Evolutionary conservation across 2,113 vertebrate species (phyloP).

Genomic region (Felis chaus): DNA sequence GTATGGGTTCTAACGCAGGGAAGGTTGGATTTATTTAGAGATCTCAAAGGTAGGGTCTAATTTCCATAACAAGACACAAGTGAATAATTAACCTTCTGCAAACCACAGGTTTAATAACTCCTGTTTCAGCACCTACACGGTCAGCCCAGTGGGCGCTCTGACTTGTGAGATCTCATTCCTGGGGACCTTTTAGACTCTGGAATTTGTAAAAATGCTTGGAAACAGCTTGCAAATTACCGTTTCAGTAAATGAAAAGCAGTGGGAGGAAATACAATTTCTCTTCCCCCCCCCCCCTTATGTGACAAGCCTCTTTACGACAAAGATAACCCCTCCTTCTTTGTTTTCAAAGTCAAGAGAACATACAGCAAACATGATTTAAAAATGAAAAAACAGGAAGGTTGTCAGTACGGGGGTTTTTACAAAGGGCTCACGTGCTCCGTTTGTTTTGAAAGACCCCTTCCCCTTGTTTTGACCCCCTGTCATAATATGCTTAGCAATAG

Average conservation of each 20-base stretch:
- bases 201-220: neutral
- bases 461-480: no score
- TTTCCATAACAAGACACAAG: slow-evolving; percentile 46
- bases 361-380: neutral
- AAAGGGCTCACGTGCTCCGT: slow-evolving; percentile 38
- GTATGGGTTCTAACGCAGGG: neutral
- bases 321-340: neutral
- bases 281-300: neutral
- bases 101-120: neutral
- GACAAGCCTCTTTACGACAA: neutral
- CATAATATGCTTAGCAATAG: no score
- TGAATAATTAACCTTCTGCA: neutral
- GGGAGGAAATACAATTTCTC: neutral
- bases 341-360: slow-evolving; percentile 37
- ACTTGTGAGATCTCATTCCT: neutral
- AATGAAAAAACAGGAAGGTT: neutral
- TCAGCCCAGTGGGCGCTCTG: neutral
- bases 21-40: neutral
- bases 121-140: neutral
- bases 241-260: neutral
- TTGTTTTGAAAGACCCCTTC: no score
- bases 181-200: neutral
- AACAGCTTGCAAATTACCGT: neutral
- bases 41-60: neutral
- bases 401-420: slow-evolving; percentile 27